phyloP scores from a whole-genome alignment of 2,888 invertebrate genomes.

The Onchidella celtica region DNA sequence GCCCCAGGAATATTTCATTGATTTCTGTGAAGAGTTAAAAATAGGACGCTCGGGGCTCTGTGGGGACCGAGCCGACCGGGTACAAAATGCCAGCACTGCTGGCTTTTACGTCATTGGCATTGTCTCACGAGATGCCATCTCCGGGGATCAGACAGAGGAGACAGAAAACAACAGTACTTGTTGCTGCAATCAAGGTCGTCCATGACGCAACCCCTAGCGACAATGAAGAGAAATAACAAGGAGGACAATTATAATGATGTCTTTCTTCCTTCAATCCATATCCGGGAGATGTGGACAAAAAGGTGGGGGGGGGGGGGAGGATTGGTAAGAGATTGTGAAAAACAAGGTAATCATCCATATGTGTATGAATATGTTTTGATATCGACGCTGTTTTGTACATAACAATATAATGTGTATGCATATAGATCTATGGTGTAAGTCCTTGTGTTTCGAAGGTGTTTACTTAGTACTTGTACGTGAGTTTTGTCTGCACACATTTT shows the following conservation, averaged over 20 bases:
- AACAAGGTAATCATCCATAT: too few species aligned
- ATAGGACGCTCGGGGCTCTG: slow-evolving; percentile 8
- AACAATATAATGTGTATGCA: too few species aligned
- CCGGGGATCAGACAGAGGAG: background rate
- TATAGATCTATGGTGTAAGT: too few species aligned
- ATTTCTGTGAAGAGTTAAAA: slow-evolving; percentile 33
- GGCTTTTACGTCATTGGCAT: slow-evolving; percentile 38
- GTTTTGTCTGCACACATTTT: too few species aligned
- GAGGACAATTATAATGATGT: background rate
- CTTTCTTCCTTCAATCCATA: too few species aligned
- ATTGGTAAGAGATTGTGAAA: too few species aligned
- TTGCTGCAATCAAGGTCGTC: slow-evolving; percentile 40
- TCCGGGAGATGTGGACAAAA: too few species aligned
- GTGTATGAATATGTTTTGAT: too few species aligned
- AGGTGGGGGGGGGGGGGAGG: too few species aligned
- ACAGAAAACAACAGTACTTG: slow-evolving; percentile 40
- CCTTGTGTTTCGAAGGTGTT: too few species aligned
- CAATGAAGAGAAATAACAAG: slow-evolving; percentile 26
- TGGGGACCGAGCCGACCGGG: slow-evolving; percentile 12
- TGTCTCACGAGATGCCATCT: slow-evolving; percentile 31
- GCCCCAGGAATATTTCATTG: slow-evolving; percentile 38
- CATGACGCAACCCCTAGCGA: slow-evolving; percentile 38
- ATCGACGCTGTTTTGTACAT: too few species aligned
- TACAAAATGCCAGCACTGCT: slow-evolving; percentile 40
- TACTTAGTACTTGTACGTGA: too few species aligned